phyloP scores from a whole-genome alignment of 2,797 vertebrate genomes.

The Peromyscus melanophrys region DNA sequence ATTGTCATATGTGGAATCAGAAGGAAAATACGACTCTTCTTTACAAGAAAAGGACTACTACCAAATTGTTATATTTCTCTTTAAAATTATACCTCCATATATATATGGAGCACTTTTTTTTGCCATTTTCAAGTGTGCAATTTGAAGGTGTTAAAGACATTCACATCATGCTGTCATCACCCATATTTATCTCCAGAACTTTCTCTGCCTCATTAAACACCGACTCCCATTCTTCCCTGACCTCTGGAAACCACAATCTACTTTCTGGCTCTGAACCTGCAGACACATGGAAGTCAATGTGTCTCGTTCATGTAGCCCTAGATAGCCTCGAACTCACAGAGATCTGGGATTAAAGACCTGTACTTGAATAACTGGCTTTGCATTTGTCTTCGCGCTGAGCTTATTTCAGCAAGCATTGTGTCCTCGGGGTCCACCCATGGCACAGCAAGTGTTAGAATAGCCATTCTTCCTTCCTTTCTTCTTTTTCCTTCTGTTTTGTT shows the following conservation, averaged over 20 bases:
- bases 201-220: not conserved
- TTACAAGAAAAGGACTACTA: not conserved
- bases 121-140: not conserved
- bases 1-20: not conserved
- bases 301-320: not conserved
- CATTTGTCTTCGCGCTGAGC: not conserved
- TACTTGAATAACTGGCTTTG: not conserved
- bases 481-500: not conserved
- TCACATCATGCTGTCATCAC: too few relatives aligned
- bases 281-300: not conserved
- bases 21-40: not conserved
- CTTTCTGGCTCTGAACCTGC: not conserved
- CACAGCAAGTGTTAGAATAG: not conserved
- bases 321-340: not conserved
- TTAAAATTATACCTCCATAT: not conserved
- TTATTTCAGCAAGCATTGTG: not conserved
- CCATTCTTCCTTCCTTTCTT: not conserved
- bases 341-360: not conserved
- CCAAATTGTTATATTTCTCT: not conserved
- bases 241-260: not conserved
- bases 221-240: not conserved
- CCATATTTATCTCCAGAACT: not conserved
- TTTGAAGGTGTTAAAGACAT: not conserved
- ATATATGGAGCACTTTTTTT: not conserved
- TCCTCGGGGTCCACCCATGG: rapidly evolving